phyloP scores from a whole-genome alignment of 2,888 invertebrate genomes.

The Stratiomys singularior region DNA sequence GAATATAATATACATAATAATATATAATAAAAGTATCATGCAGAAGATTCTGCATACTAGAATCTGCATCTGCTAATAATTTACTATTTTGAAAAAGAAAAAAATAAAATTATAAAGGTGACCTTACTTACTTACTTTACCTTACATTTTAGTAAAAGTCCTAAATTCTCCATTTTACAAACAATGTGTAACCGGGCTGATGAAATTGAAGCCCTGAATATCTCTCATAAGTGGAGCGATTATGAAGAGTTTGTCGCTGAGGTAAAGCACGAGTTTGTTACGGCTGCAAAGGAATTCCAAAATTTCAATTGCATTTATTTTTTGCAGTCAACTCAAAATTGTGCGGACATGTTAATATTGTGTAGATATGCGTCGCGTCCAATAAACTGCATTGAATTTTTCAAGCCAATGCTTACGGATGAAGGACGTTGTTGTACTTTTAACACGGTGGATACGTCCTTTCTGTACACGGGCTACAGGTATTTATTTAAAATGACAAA shows the following conservation, averaged over 20 bases:
- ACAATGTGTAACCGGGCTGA: slow-evolving; percentile 56
- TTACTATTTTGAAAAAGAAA: too few relatives aligned
- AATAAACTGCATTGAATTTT: slow-evolving; percentile 74
- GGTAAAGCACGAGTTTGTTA: background rate
- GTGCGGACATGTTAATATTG: slow-evolving; percentile 74
- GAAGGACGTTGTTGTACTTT: slow-evolving; percentile 88
- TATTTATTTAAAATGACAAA: too few relatives aligned
- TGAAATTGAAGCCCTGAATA: background rate
- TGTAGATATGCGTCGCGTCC: slow-evolving; percentile 74
- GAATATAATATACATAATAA: too few relatives aligned
- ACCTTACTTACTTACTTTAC: too few relatives aligned
- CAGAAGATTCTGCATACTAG: too few relatives aligned
- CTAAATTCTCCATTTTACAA: slow-evolving; percentile 58
- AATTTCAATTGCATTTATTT: slow-evolving; percentile 44
- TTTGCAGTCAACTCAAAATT: slow-evolving; percentile 82
- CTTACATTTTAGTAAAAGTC: slow-evolving; percentile 48
- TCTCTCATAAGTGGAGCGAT: slow-evolving; percentile 4
- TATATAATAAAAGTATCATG: too few relatives aligned
- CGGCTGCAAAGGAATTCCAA: background rate
- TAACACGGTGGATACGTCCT: slow-evolving; percentile 76
- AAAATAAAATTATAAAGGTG: too few relatives aligned
- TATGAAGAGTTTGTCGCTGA: slow-evolving; percentile 13
- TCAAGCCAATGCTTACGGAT: slow-evolving; percentile 80
- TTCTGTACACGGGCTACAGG: slow-evolving; percentile 68
- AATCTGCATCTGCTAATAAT: too few relatives aligned